Percentiles rank a stretch among this genome's conserved stretches.
Conservation (phyloP, 2,113 vertebrate genomes). For the Petrocephalus zakoni region DNA sequence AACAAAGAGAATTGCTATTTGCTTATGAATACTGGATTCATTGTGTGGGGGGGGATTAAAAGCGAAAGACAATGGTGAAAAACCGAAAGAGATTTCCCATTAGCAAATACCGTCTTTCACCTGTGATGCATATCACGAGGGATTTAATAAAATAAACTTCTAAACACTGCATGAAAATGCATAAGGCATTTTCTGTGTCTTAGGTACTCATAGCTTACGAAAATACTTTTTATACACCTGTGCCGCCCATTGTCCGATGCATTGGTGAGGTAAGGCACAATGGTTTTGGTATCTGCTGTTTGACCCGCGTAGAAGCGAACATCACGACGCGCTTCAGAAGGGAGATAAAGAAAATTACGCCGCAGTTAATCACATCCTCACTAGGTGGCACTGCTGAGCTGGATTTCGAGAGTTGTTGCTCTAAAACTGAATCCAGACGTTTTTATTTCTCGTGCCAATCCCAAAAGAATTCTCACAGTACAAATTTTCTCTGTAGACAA, state of each 20-base stretch:
- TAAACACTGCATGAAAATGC: not conserved
- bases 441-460: not conserved
- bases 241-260: not conserved
- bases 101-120: not conserved
- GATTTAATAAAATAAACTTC: not conserved
- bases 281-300: not conserved
- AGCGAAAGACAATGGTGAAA: not conserved
- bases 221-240: not conserved
- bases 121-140: not conserved
- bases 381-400: conserved; percentile 10
- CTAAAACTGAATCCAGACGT: not conserved
- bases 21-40: not conserved
- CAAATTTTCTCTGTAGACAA: not conserved
- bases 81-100: not conserved
- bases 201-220: not conserved
- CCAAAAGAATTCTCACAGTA: not conserved
- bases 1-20: not conserved
- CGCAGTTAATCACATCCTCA: not conserved
- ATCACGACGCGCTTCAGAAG: not conserved
- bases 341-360: too few species aligned
- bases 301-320: not conserved
- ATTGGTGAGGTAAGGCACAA: not conserved
- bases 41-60: not conserved
- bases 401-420: not conserved
- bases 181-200: not conserved